Evolutionary conservation across 2,888 invertebrate genomes (phyloP).

Genomic region (Yponomeuta malinellus): DNA sequence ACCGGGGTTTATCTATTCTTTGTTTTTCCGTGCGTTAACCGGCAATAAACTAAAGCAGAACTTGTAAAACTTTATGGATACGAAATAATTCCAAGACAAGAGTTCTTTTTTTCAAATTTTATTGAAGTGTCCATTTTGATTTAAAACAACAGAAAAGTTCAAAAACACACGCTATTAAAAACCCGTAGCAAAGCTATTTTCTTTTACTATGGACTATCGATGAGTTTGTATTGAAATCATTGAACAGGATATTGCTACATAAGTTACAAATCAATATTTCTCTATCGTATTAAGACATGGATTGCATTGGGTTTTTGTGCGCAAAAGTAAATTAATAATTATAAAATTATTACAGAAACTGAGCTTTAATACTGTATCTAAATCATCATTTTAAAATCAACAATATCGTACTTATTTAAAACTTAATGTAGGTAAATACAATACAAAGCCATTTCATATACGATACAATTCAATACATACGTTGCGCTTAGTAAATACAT

Average conservation of each 20-base stretch:
- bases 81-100: conserved; percentile 27
- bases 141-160: conserved; percentile 56
- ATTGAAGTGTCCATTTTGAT: conserved; percentile 67
- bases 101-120: conserved; percentile 48
- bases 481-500: conserved; percentile 9
- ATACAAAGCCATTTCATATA: not conserved
- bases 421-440: conserved; percentile 1
- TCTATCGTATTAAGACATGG: conserved; percentile 1
- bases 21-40: too few species aligned
- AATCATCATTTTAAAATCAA: conserved; percentile 2
- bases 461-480: conserved; percentile 12
- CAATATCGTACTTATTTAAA: not conserved
- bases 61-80: not conserved
- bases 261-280: not conserved
- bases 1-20: too few species aligned
- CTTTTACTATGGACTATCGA: conserved; percentile 36
- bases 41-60: too few species aligned
- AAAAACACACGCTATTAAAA: conserved; percentile 57
- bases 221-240: conserved; percentile 25
- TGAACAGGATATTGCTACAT: conserved; percentile 4
- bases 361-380: not conserved
- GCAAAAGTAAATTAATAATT: conserved; percentile 21
- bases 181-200: conserved; percentile 71
- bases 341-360: not conserved
- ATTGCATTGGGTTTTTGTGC: conserved; percentile 24